Evolutionary conservation across 1,140 invertebrate species (phyloP), one percentile per base, ranked within the genome.

Genomic region (Heliconius hermathena): DNA sequence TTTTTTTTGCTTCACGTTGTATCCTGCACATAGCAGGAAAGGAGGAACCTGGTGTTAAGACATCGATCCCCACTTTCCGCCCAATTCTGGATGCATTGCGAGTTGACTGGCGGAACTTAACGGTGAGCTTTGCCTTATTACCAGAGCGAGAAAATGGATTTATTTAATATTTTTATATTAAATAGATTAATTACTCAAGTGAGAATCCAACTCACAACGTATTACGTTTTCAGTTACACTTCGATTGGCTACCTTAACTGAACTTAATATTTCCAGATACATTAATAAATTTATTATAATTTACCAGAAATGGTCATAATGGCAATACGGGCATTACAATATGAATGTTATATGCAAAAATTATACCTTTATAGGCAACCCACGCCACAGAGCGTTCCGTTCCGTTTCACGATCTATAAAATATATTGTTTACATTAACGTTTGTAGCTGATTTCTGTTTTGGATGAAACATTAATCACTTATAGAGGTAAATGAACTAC

Each of bases 401-500:
- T 77, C 36, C 66, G 75, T 80, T 76, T 49, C 54, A 80, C 74
- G 22, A 73, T 46, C 78, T 74, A 84, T 82, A 82, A 80, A 82
- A 84, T 71, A 75, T 76, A 79, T 79, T 82, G 78, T 80, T 84
- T 81, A 79, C 79, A 81, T 79, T 84, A 82, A 80, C 76, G 80
- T n/a, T 84, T 80, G 71, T 75, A 73, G n/a, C 73, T 38, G 29
- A 70, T 20, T 77, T 73, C 82, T 72, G 79, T 81, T 81, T 81
- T 74, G 77, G 82, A 77, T 74, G n/a, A 60, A 77, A 72, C 79
- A 84, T 81, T 79, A 83, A 81, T 81, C 79, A 81, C 77, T 79
- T 78, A 77, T 82, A 78, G 66, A 81, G 81, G 81, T 82, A 71
- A 76, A 81, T 74, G 77, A 81, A 79, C 81, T 79, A 71, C 36